Conservation (phyloP, 2,888 invertebrate genomes). For the Desoria tigrina region DNA sequence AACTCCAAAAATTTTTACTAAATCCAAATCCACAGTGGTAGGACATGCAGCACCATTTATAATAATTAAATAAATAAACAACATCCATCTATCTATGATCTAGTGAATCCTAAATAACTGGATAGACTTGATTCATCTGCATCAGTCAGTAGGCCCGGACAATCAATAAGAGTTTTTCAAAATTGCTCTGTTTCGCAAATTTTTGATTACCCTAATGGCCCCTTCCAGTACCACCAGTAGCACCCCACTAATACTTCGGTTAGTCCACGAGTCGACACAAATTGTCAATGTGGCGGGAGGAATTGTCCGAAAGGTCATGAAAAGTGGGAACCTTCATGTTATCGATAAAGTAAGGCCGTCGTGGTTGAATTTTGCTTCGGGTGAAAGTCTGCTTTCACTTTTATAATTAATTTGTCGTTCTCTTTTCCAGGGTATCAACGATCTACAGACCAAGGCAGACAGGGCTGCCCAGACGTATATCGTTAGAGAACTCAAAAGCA, state of each 20-base stretch:
- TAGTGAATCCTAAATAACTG: too few species aligned
- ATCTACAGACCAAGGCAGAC: conserved; percentile 97
- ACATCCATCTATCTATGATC: too few species aligned
- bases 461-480: conserved; percentile 92
- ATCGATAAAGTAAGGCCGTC: conserved; percentile 83
- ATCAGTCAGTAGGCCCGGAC: too few species aligned
- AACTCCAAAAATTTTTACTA: too few species aligned
- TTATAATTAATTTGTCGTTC: conserved; percentile 5
- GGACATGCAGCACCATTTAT: too few species aligned
- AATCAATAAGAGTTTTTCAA: conserved; percentile 7
- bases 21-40: too few species aligned
- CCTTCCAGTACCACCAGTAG: not conserved
- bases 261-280: conserved; percentile 76
- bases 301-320: conserved; percentile 88
- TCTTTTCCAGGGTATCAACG: conserved; percentile 73
- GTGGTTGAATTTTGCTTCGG: not conserved
- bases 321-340: conserved; percentile 83
- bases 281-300: conserved; percentile 81
- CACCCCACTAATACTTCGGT: conserved; percentile 66
- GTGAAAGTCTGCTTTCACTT: not conserved
- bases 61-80: too few species aligned
- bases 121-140: too few species aligned
- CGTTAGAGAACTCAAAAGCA: conserved; percentile 76
- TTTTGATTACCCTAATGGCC: conserved; percentile 11
- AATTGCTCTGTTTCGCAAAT: conserved; percentile 18